These are phyloP conservation scores for Julus scandinavius DNA, from an alignment of 2,888 invertebrate genomes.

Conservation along the genomic window DNA sequence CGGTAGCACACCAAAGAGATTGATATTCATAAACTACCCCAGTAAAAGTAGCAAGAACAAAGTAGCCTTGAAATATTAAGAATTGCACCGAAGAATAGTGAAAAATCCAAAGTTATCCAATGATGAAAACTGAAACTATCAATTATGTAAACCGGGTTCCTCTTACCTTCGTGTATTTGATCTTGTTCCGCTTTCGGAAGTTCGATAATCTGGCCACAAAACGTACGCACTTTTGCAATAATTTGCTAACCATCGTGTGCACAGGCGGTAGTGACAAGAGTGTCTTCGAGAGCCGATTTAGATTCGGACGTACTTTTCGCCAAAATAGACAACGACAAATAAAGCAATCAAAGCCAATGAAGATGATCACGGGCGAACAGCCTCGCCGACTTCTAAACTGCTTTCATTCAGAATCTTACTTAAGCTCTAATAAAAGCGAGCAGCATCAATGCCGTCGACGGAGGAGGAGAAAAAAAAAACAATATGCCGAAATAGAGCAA, in stretches of 20 bases:
- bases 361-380: neutral
- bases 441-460: neutral
- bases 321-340: neutral
- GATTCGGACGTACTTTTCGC: neutral
- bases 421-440: neutral
- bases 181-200: constrained; percentile 46
- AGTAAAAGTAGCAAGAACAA: no score
- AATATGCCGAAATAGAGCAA: neutral
- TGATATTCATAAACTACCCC: no score
- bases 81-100: neutral
- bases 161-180: constrained; percentile 56
- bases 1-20: no score
- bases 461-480: neutral
- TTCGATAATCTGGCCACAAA: constrained; percentile 49
- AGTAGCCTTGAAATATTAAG: neutral
- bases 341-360: constrained; percentile 4
- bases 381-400: neutral
- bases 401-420: constrained; percentile 2
- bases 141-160: neutral
- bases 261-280: neutral
- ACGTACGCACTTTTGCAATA: constrained; percentile 49
- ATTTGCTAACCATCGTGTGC: constrained; percentile 51
- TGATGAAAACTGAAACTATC: neutral
- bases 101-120: neutral
- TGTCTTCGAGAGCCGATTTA: neutral